phyloP scores from a whole-genome alignment of 2,888 invertebrate genomes.

The Poecilobothrus nobilitatus region DNA sequence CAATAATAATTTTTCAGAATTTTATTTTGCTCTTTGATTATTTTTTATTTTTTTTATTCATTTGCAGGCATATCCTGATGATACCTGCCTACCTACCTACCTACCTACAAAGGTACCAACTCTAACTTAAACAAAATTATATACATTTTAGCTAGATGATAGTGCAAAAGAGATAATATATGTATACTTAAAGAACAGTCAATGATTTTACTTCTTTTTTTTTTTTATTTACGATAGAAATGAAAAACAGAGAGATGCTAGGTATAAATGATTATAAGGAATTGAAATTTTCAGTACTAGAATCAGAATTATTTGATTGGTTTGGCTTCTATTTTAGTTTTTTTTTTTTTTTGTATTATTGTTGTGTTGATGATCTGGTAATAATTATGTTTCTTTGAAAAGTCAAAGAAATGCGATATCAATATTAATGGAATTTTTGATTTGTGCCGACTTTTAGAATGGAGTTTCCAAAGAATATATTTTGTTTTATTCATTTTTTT shows the following conservation, averaged over 20 bases:
- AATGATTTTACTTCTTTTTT: too few relatives aligned
- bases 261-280: too few relatives aligned
- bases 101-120: too few relatives aligned
- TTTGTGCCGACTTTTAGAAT: constrained; percentile 3
- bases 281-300: background rate
- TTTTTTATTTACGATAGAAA: background rate
- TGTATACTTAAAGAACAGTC: too few relatives aligned
- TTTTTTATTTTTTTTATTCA: background rate
- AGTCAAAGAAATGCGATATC: constrained; percentile 6
- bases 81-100: background rate
- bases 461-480: too few relatives aligned
- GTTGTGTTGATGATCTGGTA: background rate
- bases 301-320: background rate
- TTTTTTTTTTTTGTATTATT: background rate
- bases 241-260: background rate
- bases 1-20: background rate
- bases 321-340: background rate
- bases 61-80: background rate
- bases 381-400: background rate
- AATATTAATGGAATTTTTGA: constrained; percentile 1
- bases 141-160: too few relatives aligned
- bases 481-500: too few relatives aligned
- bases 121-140: too few relatives aligned
- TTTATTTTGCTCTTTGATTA: too few relatives aligned
- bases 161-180: too few relatives aligned